These are phyloP conservation scores for Megalopta genalis DNA, from an alignment of 1,140 invertebrate genomes.

Conservation along the genomic window DNA sequence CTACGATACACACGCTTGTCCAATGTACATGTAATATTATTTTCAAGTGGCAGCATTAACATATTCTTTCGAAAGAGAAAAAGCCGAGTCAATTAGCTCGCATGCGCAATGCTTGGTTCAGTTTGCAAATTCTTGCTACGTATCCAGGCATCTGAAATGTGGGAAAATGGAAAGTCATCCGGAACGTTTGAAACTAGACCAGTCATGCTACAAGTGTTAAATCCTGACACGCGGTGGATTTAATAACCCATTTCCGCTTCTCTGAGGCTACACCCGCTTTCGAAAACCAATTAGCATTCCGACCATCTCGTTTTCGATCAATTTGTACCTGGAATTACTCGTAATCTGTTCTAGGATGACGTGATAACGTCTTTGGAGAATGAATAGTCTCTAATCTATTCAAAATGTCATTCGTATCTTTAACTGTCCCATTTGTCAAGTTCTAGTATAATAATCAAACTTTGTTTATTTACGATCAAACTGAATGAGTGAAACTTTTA, in stretches of 20 bases:
- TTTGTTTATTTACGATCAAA: too few relatives aligned
- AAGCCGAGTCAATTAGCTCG: not conserved
- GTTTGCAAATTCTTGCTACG: not conserved
- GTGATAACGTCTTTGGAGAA: not conserved
- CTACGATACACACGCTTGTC: too few relatives aligned
- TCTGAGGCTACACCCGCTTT: not conserved
- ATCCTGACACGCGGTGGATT: not conserved
- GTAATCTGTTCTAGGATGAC: not conserved
- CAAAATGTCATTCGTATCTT: too few relatives aligned
- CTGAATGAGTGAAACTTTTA: too few relatives aligned
- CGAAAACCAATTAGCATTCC: not conserved
- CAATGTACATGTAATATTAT: too few relatives aligned
- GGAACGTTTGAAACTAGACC: conserved; percentile 23
- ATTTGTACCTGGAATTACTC: not conserved
- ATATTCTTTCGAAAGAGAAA: not conserved
- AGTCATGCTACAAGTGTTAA: conserved; percentile 32
- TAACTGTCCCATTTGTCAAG: too few relatives aligned
- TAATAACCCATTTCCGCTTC: conserved; percentile 37
- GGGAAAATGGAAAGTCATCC: conserved; percentile 2
- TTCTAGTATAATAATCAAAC: too few relatives aligned
- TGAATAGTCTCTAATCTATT: too few relatives aligned
- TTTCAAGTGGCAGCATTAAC: not conserved
- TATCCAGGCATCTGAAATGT: not conserved
- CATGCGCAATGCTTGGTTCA: not conserved
- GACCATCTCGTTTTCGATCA: not conserved